Base-by-base conservation (phyloP, 2,113 vertebrate genomes). In the Prunella fulvescens region DNA sequence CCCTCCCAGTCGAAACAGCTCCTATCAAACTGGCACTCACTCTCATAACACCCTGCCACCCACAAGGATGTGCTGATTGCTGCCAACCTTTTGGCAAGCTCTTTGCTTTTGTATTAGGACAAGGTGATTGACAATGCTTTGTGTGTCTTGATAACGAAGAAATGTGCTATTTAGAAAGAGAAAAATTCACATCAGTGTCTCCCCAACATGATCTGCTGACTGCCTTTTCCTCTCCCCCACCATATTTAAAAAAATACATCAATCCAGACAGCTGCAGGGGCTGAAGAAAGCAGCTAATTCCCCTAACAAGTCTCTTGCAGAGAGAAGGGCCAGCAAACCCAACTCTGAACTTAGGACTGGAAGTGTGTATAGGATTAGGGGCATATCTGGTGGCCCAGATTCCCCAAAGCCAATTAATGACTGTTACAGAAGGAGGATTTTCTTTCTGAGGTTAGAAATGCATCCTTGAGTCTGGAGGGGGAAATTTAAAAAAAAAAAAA, bases 101-200 rank as follows among this genome's bases (percentile, higher is more conserved):
- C 77, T 82, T 78, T 50, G 56, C 73, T 92, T 95, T 96, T 96
- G 84, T 93, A 12, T 61, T 72, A 74, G 88, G 82, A 86, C 37
- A 60, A 83, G 57, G 85, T 85, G 90, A 91, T 84, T 91, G 95
- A 89, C 86, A 19, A 42, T 58, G 58, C 90, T 94, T 96, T 95
- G 86, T 88, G 61, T 3, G 4, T 81, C 83, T 76, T 57, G 61
- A 89, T 92, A 94, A 93, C 77, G 62, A 66, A 89, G 70, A 92
- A 91, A 89, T n/a, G 54, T 62, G 45, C 51, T 44, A 35, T 62
- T 88, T 77, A 91, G 72, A 91, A 42, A 90, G 35, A 81, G 35
- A 56, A 95, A 90, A 95, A 86, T 74, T 84, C 65, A 81, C 73
- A 48, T 84, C 51, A n/a, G 60, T 69, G 64, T 93, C 70, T 94